Evolutionary conservation across 2,888 invertebrate genomes (phyloP).

Genomic region (Netelia melanura): DNA sequence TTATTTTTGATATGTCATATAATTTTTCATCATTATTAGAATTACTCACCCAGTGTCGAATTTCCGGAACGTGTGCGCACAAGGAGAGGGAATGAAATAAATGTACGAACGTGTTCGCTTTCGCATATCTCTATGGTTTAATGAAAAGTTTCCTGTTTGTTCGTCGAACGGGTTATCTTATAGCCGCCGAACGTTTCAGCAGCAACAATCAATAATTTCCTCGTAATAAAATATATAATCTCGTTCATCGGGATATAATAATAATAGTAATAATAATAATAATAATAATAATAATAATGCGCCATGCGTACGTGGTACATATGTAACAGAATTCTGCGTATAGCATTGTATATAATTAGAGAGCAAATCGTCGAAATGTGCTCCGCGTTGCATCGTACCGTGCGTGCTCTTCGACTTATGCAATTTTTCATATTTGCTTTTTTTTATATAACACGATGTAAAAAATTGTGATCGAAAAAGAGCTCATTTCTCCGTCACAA

Average conservation of each 20-base stretch:
- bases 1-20: slow-evolving; percentile 1
- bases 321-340: slow-evolving; percentile 47
- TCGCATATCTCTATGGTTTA: slow-evolving; percentile 49
- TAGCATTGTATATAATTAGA: slow-evolving; percentile 26
- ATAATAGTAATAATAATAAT: slow-evolving; percentile 46
- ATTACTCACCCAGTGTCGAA: too few species aligned
- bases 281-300: slow-evolving; percentile 32
- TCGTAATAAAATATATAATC: slow-evolving; percentile 60
- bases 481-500: slow-evolving; percentile 59
- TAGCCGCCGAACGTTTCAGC: slow-evolving; percentile 38
- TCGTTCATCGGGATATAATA: slow-evolving; percentile 47
- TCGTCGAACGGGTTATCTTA: slow-evolving; percentile 28
- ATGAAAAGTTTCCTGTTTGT: slow-evolving; percentile 45
- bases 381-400: slow-evolving; percentile 22
- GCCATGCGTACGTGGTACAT: slow-evolving; percentile 41
- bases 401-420: not conserved
- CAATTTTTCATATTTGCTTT: not conserved
- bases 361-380: slow-evolving; percentile 22
- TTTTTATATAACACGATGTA: not conserved
- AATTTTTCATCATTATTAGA: not conserved
- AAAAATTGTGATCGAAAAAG: slow-evolving; percentile 57
- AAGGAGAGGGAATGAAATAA: slow-evolving; percentile 1
- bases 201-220: slow-evolving; percentile 60
- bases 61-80: not conserved
- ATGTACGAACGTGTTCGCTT: slow-evolving; percentile 12